Evolutionary conservation across 2,797 vertebrate species (phyloP).

Genomic region (Esox lucius): DNA sequence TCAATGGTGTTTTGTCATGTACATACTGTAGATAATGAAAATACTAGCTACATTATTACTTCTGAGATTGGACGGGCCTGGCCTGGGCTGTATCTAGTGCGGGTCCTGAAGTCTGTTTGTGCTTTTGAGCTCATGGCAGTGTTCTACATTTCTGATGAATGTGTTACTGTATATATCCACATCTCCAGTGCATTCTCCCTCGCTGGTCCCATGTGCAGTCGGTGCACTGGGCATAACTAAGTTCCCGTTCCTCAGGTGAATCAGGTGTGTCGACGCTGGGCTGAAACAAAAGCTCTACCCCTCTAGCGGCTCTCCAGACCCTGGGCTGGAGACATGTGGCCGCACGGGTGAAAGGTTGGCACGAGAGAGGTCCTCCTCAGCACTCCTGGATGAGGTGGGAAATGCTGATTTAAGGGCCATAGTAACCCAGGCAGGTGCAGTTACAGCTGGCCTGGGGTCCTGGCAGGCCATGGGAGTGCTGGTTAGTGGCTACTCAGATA

Average conservation of each 20-base stretch:
- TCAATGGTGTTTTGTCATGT: not conserved
- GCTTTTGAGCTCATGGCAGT: not conserved
- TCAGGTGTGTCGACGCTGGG: not conserved
- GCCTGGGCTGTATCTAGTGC: not conserved
- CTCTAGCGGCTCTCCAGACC: not conserved
- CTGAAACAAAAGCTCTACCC: not conserved
- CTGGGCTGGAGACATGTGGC: not conserved
- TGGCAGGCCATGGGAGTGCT: not conserved
- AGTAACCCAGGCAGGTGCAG: not conserved
- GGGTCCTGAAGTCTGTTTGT: not conserved
- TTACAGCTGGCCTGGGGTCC: not conserved
- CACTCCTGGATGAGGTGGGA: not conserved
- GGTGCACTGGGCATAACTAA: not conserved
- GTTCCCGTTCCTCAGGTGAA: not conserved
- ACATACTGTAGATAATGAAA: not conserved
- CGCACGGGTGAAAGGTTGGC: not conserved
- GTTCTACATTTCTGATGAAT: not conserved
- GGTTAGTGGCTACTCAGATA: not conserved
- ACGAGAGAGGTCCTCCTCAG: not conserved
- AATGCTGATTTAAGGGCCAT: not conserved
- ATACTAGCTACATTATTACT: not conserved
- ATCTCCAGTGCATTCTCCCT: not conserved
- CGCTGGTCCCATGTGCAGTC: not conserved
- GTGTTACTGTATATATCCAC: not conserved
- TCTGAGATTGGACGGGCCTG: not conserved